phyloP scores from a whole-genome alignment of 2,113 vertebrate genomes.

The Struthidea cinerea region DNA sequence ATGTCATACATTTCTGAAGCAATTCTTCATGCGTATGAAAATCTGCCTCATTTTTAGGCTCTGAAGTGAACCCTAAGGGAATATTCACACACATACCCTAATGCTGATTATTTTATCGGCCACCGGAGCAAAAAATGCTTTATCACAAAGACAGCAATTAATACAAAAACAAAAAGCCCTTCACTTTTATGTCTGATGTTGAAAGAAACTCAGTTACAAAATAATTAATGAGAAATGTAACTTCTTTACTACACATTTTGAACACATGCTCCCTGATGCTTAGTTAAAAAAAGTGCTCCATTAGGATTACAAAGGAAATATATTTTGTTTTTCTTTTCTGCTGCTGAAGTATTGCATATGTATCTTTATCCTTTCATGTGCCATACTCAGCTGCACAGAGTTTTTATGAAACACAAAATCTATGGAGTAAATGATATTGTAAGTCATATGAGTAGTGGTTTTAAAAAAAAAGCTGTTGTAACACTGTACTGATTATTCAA shows the following conservation, averaged over 20 bases:
- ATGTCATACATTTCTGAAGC: not conserved
- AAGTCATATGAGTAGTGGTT: not conserved
- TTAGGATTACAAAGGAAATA: slow-evolving; percentile 26
- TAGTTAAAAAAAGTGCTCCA: not conserved
- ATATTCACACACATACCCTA: not conserved
- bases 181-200: slow-evolving; percentile 43
- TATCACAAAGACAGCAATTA: slow-evolving; percentile 57
- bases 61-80: slow-evolving; percentile 48
- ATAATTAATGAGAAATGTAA: slow-evolving; percentile 38
- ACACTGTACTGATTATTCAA: not conserved
- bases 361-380: not conserved
- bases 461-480: not conserved
- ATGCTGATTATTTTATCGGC: slow-evolving; percentile 47
- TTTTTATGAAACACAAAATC: not conserved
- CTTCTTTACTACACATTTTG: not conserved
- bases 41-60: slow-evolving; percentile 26
- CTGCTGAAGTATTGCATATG: not conserved
- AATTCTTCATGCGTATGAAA: slow-evolving; percentile 11
- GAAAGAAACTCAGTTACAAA: slow-evolving; percentile 40
- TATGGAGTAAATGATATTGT: not conserved
- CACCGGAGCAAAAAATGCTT: slow-evolving; percentile 19
- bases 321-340: not conserved
- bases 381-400: not conserved
- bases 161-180: slow-evolving; percentile 40
- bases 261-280: not conserved